Percentiles rank a stretch among this genome's conserved stretches.
These are phyloP conservation scores for Calypte anna DNA, from an alignment of 2,113 vertebrate genomes.

Conservation along the genomic window DNA sequence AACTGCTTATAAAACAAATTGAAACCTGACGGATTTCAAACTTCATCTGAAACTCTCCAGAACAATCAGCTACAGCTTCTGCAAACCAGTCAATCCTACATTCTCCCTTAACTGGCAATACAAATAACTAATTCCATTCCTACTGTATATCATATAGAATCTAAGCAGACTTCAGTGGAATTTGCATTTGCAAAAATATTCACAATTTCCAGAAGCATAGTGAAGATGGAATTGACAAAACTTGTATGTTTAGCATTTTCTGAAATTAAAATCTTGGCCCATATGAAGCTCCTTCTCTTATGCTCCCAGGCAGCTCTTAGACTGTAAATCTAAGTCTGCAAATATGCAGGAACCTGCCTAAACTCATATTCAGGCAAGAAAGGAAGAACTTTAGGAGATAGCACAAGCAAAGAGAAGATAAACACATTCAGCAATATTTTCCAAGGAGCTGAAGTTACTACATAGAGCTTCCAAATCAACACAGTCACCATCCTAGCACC, in stretches of 20 bases:
- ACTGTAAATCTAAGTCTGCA: neutral
- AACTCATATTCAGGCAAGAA: neutral
- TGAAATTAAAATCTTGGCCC: neutral
- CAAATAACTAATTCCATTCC: neutral
- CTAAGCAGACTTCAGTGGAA: neutral
- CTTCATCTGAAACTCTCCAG: constrained; percentile 19
- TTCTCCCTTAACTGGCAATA: neutral
- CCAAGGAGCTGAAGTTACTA: neutral
- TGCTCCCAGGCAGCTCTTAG: neutral
- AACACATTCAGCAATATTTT: neutral
- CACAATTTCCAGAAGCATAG: neutral
- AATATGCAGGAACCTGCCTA: neutral
- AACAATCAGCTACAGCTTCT: neutral
- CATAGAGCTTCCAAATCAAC: neutral
- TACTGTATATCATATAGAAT: neutral
- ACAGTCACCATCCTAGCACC: neutral
- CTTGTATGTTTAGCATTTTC: neutral
- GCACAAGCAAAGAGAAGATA: neutral
- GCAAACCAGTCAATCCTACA: neutral
- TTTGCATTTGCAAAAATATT: neutral
- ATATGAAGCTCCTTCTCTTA: neutral
- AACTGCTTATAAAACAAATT: neutral
- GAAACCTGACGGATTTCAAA: constrained; percentile 32
- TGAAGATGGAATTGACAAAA: neutral
- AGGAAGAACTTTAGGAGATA: neutral